Percentiles rank a stretch among this genome's conserved stretches.
phyloP scores from a whole-genome alignment of 2,113 vertebrate species.

The Fregata magnificens region DNA sequence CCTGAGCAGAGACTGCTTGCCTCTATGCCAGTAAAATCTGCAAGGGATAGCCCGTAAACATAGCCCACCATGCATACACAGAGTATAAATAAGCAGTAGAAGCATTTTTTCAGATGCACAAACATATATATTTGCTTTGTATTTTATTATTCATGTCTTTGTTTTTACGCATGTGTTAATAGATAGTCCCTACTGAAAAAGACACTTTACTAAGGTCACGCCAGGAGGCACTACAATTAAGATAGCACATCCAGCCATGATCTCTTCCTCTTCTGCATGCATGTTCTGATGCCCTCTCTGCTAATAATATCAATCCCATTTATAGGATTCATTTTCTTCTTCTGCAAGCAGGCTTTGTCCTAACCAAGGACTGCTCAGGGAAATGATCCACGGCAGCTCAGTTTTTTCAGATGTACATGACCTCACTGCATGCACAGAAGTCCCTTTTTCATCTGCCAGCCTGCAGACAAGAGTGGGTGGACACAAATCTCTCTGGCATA shows the following conservation, averaged over 20 bases:
- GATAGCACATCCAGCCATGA: background rate
- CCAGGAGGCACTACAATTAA: background rate
- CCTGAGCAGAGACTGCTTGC: background rate
- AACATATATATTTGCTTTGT: background rate
- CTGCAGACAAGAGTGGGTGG: background rate
- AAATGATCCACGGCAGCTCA: background rate
- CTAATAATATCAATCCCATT: background rate
- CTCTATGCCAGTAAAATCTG: background rate
- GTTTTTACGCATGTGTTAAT: background rate
- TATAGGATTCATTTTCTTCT: background rate
- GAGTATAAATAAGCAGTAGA: background rate
- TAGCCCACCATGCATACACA: accelerated
- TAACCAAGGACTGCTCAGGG: background rate
- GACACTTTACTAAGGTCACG: background rate
- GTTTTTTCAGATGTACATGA: background rate
- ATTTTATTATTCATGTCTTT: background rate
- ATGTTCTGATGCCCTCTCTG: background rate
- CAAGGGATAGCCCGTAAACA: background rate
- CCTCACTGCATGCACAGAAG: background rate
- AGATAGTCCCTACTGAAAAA: background rate
- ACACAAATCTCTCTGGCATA: background rate
- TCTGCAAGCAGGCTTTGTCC: background rate
- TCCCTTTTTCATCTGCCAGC: background rate
- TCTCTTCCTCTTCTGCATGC: background rate
- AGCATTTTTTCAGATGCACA: background rate